These are phyloP conservation scores for Aspidiotus rigidus DNA, from an alignment of 2,888 invertebrate genomes.

Conservation along the genomic window DNA sequence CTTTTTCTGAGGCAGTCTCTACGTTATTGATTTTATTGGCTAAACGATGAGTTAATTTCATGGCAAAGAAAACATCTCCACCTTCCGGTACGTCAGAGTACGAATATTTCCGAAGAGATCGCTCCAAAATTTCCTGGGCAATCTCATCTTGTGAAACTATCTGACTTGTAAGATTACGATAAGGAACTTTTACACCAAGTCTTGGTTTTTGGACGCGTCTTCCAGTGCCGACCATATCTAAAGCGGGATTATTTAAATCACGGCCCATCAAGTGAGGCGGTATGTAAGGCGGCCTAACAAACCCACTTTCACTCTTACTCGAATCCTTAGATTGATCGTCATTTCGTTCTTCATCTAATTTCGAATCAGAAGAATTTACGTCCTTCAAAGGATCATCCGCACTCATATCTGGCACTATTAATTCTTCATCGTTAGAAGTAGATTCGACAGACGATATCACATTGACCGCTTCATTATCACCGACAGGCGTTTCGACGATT, in stretches of 20 bases:
- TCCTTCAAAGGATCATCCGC: too few species aligned
- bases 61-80: constrained; percentile 48
- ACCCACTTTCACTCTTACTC: neutral
- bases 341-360: too few species aligned
- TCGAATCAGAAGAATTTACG: too few species aligned
- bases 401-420: too few species aligned
- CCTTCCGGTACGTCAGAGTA: constrained; percentile 42
- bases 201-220: constrained; percentile 45
- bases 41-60: constrained; percentile 48
- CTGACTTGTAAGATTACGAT: constrained; percentile 48
- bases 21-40: constrained; percentile 39
- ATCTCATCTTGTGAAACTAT: constrained; percentile 51
- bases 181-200: constrained; percentile 45
- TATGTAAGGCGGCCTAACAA: constrained; percentile 27
- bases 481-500: too few species aligned
- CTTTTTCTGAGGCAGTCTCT: constrained; percentile 24
- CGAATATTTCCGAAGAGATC: constrained; percentile 46
- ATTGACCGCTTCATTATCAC: too few species aligned
- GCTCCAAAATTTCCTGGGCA: constrained; percentile 48
- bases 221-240: constrained; percentile 41
- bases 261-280: constrained; percentile 44
- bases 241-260: constrained; percentile 44
- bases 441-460: too few species aligned
- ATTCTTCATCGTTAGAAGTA: too few species aligned
- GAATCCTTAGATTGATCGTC: too few species aligned